Evolutionary conservation across 2,888 invertebrate genomes (phyloP).

Genomic region (Fissipunctia ypsillon): DNA sequence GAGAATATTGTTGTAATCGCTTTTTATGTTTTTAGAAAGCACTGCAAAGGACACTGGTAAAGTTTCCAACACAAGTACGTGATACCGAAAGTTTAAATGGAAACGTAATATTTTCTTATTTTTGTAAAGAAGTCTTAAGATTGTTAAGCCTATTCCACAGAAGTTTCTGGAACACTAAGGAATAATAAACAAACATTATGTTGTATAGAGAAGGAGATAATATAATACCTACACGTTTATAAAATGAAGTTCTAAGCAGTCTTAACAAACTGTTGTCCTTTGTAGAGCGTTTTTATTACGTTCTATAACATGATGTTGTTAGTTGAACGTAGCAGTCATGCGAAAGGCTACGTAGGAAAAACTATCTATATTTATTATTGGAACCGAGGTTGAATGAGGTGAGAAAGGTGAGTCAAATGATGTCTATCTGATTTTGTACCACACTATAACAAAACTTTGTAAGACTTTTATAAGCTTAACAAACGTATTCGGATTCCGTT

Average conservation of each 20-base stretch:
- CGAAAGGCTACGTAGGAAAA: conserved; percentile 9
- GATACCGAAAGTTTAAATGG: conserved; percentile 54
- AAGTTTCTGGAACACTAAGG: conserved; percentile 58
- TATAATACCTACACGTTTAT: conserved; percentile 25
- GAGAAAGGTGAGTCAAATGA: conserved; percentile 17
- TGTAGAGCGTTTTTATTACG: conserved; percentile 26
- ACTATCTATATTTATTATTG: conserved; percentile 10
- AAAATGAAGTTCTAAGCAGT: conserved; percentile 32
- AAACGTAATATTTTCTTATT: conserved; percentile 63
- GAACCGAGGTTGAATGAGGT: neutral
- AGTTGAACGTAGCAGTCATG: conserved; percentile 14
- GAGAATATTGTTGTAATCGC: conserved; percentile 27
- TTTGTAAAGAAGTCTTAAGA: conserved; percentile 61
- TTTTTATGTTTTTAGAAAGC: conserved; percentile 31
- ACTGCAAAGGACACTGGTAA: conserved; percentile 47
- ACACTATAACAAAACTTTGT: neutral
- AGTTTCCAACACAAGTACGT: conserved; percentile 50
- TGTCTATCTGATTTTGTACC: conserved; percentile 20
- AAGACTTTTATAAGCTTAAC: neutral
- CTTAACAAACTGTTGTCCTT: conserved; percentile 35
- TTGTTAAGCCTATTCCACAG: conserved; percentile 56
- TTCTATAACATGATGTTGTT: conserved; percentile 6
- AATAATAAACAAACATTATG: conserved; percentile 58
- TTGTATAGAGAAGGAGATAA: conserved; percentile 33
- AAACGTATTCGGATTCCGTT: conserved; percentile 4